Base-by-base conservation (phyloP, 1,140 invertebrate species). In the Danaus melanippus region DNA sequence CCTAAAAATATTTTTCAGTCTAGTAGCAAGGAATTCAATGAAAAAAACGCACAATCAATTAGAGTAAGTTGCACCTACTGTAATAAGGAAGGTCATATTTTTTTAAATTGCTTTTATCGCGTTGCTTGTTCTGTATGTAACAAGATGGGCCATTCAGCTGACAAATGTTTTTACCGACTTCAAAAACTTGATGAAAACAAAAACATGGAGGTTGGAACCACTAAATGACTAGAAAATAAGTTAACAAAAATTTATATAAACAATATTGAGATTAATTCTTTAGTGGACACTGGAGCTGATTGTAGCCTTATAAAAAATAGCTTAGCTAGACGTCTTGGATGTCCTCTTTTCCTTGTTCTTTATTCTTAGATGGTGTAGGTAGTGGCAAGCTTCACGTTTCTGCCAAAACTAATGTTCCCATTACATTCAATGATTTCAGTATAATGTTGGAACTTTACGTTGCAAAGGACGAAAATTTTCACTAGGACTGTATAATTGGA, bases 371-470 rank as follows among this genome's bases (percentile, higher is more conserved):
- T 12, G 63, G 63, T 40, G 44, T 62, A 53, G 63, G 63, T 12
- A n/a, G 50, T 9, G 47, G 32, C 17, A 56, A 39, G 10, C 11
- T 62, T 43, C 12, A 56, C 12, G 47, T 50, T 1, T 53, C 51
- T 46, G 43, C 53, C 11, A 59, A 44, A 21, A 62, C 60, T 32
- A 55, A 42, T 41, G 50, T 48, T 8, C 46, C 50, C 0, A 51
- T 66, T 47, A 39, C 42, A 44, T 59, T 54, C 44, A 11, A 50
- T 10, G 50, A 56, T 11, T 10, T 57, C n/a, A 57, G 44, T 49
- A 42, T 66, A 40, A 60, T 62, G 47, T 11, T 62, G 12, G 63
- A 66, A 32, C 45, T 66, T 10, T 49, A 56, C 50, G 56, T 66
- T 12, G 47, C 40, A 3, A 54, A 32, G 15, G 56, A 65, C 21